A percentile compares a stretch with the other conserved stretches of the same genome.
Evolutionary conservation across 2,888 invertebrate genomes (phyloP).

Genomic region (Ennomos erosarius): DNA sequence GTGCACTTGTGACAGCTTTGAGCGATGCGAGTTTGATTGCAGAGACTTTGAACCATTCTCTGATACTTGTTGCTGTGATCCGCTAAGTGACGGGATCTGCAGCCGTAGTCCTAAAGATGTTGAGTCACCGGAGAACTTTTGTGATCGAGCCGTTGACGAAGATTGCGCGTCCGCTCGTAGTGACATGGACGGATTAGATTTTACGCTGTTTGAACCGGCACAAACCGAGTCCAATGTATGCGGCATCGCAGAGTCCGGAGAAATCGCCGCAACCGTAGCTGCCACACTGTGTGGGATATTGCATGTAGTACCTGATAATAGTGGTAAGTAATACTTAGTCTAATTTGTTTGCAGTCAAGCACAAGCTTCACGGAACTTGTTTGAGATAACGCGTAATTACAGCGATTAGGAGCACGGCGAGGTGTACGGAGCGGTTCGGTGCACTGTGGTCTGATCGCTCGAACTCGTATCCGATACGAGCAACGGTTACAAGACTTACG

Average conservation of each 20-base stretch:
- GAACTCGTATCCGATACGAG: slow-evolving; percentile 78
- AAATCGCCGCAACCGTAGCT: slow-evolving; percentile 52
- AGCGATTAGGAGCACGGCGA: slow-evolving; percentile 63
- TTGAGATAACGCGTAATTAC: slow-evolving; percentile 65
- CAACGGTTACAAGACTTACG: slow-evolving; percentile 75
- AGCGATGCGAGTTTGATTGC: slow-evolving; percentile 85
- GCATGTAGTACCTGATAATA: slow-evolving; percentile 65
- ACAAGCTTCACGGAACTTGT: slow-evolving; percentile 57
- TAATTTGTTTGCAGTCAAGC: slow-evolving; percentile 57
- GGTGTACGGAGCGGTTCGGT: slow-evolving; percentile 26
- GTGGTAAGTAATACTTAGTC: slow-evolving; percentile 63
- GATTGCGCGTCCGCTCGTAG: slow-evolving; percentile 77
- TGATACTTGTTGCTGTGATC: slow-evolving; percentile 86
- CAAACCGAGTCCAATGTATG: slow-evolving; percentile 63
- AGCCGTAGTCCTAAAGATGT: slow-evolving; percentile 81
- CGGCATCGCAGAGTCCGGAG: slow-evolving; percentile 48
- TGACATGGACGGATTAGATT: slow-evolving; percentile 88
- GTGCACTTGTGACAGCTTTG: slow-evolving; percentile 83
- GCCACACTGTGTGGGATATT: slow-evolving; percentile 73
- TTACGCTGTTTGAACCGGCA: slow-evolving; percentile 88
- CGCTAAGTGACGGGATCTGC: slow-evolving; percentile 78
- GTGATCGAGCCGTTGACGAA: slow-evolving; percentile 69
- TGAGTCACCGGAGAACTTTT: slow-evolving; percentile 78
- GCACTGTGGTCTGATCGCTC: slow-evolving; percentile 55
- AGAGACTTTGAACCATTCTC: slow-evolving; percentile 86